Conservation (phyloP, 2,113 vertebrate species). For the Camelus bactrianus region DNA sequence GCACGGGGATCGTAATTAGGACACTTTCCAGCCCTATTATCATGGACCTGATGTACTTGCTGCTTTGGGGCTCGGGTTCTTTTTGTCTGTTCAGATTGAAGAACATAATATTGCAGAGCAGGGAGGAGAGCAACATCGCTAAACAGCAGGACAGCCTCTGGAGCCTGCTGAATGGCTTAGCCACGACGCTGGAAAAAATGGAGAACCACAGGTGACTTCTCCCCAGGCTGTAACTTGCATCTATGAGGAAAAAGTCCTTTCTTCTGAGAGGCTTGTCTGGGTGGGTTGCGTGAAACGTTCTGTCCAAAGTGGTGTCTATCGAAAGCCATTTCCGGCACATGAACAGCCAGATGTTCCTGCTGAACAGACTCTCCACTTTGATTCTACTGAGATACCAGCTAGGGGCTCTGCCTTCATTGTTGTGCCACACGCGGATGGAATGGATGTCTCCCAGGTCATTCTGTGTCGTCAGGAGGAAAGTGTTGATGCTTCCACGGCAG, state of each 20-base stretch:
- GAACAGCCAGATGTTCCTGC: constrained; percentile 83
- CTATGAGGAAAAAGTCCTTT: constrained; percentile 83
- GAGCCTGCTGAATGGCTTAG: constrained; percentile 79
- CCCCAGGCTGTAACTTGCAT: constrained; percentile 32
- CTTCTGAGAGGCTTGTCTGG: constrained; percentile 62
- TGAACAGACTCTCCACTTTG: constrained; percentile 84
- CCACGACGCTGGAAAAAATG: neutral
- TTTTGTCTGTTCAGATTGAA: constrained; percentile 68
- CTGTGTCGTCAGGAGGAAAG: constrained; percentile 84
- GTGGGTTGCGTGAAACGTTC: constrained; percentile 66
- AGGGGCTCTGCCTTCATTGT: constrained; percentile 72
- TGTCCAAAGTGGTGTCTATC: constrained; percentile 62
- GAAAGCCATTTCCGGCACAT: constrained; percentile 87
- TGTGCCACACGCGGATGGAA: constrained; percentile 84
- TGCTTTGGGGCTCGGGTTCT: accelerated
- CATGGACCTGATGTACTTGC: constrained; percentile 65
- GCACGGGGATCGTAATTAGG: constrained; percentile 81
- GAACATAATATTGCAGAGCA: constrained; percentile 86
- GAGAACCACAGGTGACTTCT: constrained; percentile 85
- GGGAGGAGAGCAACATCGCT: constrained; percentile 78
- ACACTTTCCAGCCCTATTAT: constrained; percentile 82
- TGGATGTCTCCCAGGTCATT: constrained; percentile 83
- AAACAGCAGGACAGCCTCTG: constrained; percentile 86
- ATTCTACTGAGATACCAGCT: constrained; percentile 87
- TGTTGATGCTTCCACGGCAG: constrained; percentile 73